phyloP scores from a whole-genome alignment of 1,140 invertebrate species.

The Sycobia sp. region DNA sequence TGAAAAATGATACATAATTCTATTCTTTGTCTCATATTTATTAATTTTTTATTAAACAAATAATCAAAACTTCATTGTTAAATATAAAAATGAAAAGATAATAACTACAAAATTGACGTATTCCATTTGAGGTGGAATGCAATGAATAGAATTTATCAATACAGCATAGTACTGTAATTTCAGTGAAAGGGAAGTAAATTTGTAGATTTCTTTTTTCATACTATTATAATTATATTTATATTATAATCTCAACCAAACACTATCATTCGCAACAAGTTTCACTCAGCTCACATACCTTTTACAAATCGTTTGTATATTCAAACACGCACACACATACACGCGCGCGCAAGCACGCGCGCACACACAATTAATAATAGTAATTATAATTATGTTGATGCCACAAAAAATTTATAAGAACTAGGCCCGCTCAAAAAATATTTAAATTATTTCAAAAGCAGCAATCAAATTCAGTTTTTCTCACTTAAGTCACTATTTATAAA shows the following conservation, averaged over 20 bases:
- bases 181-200: slow-evolving; percentile 50
- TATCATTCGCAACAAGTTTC: slow-evolving; percentile 46
- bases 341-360: too few relatives aligned
- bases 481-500: slow-evolving; percentile 17
- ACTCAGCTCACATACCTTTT: slow-evolving; percentile 37
- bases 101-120: not conserved
- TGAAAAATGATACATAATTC: not conserved
- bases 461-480: slow-evolving; percentile 20
- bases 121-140: slow-evolving; percentile 3
- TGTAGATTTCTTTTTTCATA: slow-evolving; percentile 41
- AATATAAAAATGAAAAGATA: slow-evolving; percentile 12
- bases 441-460: slow-evolving; percentile 31
- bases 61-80: slow-evolving; percentile 9
- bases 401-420: slow-evolving; percentile 43
- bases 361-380: slow-evolving; percentile 35
- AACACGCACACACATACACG: too few relatives aligned
- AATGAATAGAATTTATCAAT: slow-evolving; percentile 20
- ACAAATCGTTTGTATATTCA: slow-evolving; percentile 34
- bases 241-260: slow-evolving; percentile 51
- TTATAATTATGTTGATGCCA: slow-evolving; percentile 41
- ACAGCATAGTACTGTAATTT: slow-evolving; percentile 52
- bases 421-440: slow-evolving; percentile 37
- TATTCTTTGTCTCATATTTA: not conserved
- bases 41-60: not conserved
- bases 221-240: slow-evolving; percentile 49